phyloP scores from a whole-genome alignment of 2,113 vertebrate species.

The Misgurnus anguillicaudatus region DNA sequence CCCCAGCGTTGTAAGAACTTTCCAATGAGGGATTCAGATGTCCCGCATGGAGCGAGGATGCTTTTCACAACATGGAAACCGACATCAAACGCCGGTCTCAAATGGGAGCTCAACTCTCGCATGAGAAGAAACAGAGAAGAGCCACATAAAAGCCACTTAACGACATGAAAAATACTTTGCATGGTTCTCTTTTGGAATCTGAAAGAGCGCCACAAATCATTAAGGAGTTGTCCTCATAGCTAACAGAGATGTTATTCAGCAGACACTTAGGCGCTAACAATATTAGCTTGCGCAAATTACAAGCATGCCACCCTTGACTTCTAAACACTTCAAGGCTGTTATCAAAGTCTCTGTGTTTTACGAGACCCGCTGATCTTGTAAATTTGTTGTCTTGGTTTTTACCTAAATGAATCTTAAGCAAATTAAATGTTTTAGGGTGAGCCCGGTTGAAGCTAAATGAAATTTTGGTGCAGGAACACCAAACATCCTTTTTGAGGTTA shows the following conservation, averaged over 20 bases:
- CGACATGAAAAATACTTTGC: background rate
- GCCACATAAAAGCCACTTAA: conserved; percentile 10
- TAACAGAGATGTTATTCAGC: conserved; percentile 41
- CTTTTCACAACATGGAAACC: conserved; percentile 11
- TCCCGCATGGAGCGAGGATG: background rate
- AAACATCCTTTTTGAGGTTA: conserved; percentile 9
- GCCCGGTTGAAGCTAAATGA: background rate
- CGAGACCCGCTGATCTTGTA: conserved; percentile 48
- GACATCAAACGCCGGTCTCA: conserved; percentile 36
- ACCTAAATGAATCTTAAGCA: background rate
- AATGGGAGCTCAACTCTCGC: background rate
- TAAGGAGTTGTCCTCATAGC: conserved; percentile 9
- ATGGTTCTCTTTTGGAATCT: conserved; percentile 12
- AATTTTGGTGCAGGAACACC: background rate
- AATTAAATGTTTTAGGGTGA: background rate
- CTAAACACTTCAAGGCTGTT: background rate
- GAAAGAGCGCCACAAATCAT: conserved; percentile 35
- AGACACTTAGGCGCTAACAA: conserved; percentile 36
- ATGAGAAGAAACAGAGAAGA: conserved; percentile 1
- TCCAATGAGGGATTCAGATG: background rate
- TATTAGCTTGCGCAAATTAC: conserved; percentile 48
- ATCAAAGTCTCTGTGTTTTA: conserved; percentile 30
- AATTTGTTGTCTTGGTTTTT: conserved; percentile 51
- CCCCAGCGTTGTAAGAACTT: background rate
- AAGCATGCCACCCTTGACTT: conserved; percentile 36